Evolutionary conservation across 2,888 invertebrate genomes (phyloP).

Genomic region (Dermolepida albohirtum): DNA sequence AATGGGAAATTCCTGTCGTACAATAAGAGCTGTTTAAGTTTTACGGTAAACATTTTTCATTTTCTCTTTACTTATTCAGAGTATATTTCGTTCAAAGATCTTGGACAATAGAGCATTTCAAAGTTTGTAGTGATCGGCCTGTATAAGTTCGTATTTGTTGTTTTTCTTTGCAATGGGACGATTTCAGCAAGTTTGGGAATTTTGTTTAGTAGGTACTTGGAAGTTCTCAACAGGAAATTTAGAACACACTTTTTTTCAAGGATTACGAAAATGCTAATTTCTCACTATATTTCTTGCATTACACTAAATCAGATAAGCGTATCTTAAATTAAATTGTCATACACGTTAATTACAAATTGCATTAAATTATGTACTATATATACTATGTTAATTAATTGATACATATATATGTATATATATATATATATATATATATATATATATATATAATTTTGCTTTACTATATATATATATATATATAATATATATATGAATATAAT

Average conservation of each 20-base stretch:
- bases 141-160: slow-evolving; percentile 14
- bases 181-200: slow-evolving; percentile 44
- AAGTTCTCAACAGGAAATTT: slow-evolving; percentile 47
- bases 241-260: slow-evolving; percentile 45
- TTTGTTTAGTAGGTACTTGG: slow-evolving; percentile 48
- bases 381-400: no score
- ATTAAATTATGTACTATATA: no score
- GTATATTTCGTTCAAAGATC: slow-evolving; percentile 1
- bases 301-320: slow-evolving; percentile 4
- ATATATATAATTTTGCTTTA: no score
- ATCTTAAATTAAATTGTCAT: no score
- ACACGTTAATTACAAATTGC: no score
- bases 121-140: slow-evolving; percentile 21
- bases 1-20: background rate
- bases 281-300: slow-evolving; percentile 27
- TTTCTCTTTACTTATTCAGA: slow-evolving; percentile 1
- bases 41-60: background rate
- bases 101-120: slow-evolving; percentile 15
- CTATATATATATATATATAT: no score
- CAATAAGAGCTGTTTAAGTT: slow-evolving; percentile 4
- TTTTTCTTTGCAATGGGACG: slow-evolving; percentile 26
- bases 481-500: no score
- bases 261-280: slow-evolving; percentile 46
- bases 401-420: no score
- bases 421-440: no score